Evolutionary conservation across 1,140 invertebrate species (phyloP).

Genomic region (Zaprionus davidi): DNA sequence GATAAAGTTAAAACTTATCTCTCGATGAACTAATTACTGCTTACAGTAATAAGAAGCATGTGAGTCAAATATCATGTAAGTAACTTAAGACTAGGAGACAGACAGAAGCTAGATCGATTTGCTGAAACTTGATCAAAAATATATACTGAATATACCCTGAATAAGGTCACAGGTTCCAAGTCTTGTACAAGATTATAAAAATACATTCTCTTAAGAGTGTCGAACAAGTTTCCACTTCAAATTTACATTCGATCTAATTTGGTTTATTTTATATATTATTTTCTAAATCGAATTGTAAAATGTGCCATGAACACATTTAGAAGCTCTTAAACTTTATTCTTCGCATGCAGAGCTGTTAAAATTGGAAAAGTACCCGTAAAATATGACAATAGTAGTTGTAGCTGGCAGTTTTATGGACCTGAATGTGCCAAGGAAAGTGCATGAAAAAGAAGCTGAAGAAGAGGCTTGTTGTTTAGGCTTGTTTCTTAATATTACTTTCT

Average conservation of each 20-base stretch:
- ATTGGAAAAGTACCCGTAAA: neutral
- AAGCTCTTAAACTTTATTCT: neutral
- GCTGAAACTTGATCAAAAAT: no score
- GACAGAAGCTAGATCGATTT: no score
- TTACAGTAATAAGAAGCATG: no score
- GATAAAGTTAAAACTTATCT: no score
- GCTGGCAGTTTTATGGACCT: neutral
- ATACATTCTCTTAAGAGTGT: neutral
- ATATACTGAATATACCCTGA: no score
- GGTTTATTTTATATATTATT: no score
- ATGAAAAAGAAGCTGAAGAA: neutral
- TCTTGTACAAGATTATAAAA: no score
- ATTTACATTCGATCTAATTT: no score
- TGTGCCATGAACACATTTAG: neutral
- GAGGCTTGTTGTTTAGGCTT: neutral
- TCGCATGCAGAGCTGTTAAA: neutral
- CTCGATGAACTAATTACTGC: no score
- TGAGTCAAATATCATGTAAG: no score
- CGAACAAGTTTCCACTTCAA: neutral
- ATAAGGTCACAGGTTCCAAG: no score
- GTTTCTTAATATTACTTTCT: neutral
- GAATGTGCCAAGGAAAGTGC: neutral
- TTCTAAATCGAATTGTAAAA: neutral
- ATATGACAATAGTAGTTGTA: neutral
- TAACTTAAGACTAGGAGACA: no score